Conservation (phyloP, 1,140 invertebrate genomes). For the Frieseomelitta varia region DNA sequence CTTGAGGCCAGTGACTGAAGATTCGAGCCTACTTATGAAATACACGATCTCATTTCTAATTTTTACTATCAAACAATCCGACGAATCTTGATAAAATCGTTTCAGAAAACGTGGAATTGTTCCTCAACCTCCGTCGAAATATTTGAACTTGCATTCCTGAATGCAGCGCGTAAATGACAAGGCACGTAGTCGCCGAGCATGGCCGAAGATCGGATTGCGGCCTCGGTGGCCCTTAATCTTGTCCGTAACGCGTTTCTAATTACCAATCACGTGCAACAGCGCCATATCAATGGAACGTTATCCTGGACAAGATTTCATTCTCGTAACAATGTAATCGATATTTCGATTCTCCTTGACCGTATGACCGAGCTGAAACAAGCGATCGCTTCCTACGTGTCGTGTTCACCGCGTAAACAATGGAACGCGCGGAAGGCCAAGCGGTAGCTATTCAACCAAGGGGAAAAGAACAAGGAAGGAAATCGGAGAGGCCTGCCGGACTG, state of each 20-base stretch:
- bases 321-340: slow-evolving; percentile 38
- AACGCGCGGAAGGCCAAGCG: slow-evolving; percentile 27
- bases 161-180: background rate
- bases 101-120: background rate
- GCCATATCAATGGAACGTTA: slow-evolving; percentile 26
- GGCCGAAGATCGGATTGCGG: background rate
- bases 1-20: too few relatives aligned
- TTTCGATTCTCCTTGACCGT: slow-evolving; percentile 51
- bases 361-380: slow-evolving; percentile 47
- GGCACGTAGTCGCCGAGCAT: too few relatives aligned
- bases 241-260: slow-evolving; percentile 3
- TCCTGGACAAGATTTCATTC: slow-evolving; percentile 34
- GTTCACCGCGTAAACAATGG: slow-evolving; percentile 25
- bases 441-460: background rate
- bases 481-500: background rate
- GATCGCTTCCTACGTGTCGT: slow-evolving; percentile 37
- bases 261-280: slow-evolving; percentile 10
- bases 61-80: background rate
- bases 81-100: background rate
- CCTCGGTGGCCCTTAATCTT: background rate
- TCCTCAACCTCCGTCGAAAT: rapidly evolving
- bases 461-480: slow-evolving; percentile 12
- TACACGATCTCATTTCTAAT: too few relatives aligned
- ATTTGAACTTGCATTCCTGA: background rate
- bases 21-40: too few relatives aligned